A percentile compares a stretch with the other conserved stretches of the same genome.
phyloP scores from a whole-genome alignment of 2,797 vertebrate genomes.

The Anomalospiza imberbis region DNA sequence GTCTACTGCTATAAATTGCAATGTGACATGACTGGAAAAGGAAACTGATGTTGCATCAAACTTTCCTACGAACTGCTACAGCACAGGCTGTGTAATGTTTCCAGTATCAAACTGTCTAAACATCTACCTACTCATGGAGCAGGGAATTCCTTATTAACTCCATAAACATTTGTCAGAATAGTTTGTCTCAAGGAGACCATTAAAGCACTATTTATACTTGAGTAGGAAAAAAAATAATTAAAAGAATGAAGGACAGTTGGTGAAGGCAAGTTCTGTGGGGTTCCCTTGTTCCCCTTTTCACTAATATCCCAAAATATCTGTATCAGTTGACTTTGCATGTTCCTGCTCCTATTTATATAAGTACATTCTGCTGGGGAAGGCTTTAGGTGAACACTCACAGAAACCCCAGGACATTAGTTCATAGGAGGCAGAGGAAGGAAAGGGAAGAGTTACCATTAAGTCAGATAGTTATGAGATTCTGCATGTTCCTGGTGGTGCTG shows the following conservation, averaged over 20 bases:
- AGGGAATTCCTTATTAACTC: neutral
- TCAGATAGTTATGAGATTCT: neutral
- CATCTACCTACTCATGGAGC: neutral
- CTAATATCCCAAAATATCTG: neutral
- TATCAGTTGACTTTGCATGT: neutral
- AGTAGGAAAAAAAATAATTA: neutral
- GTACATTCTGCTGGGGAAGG: neutral
- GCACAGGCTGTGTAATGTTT: neutral
- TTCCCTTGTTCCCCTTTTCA: neutral
- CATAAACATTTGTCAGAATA: slow-evolving; percentile 15
- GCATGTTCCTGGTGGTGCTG: neutral
- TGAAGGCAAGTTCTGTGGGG: neutral
- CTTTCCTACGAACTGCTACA: neutral
- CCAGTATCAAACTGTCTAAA: neutral
- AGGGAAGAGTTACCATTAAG: neutral
- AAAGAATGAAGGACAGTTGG: neutral
- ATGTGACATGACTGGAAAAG: neutral
- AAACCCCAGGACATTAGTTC: neutral
- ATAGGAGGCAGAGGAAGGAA: neutral
- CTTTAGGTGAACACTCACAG: neutral
- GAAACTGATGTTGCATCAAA: slow-evolving; percentile 7
- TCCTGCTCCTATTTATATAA: neutral
- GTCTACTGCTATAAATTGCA: neutral
- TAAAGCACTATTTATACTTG: neutral
- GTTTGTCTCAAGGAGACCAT: slow-evolving; percentile 23